Conservation (phyloP, 2,888 invertebrate species). For the Epinotia brunnichana region DNA sequence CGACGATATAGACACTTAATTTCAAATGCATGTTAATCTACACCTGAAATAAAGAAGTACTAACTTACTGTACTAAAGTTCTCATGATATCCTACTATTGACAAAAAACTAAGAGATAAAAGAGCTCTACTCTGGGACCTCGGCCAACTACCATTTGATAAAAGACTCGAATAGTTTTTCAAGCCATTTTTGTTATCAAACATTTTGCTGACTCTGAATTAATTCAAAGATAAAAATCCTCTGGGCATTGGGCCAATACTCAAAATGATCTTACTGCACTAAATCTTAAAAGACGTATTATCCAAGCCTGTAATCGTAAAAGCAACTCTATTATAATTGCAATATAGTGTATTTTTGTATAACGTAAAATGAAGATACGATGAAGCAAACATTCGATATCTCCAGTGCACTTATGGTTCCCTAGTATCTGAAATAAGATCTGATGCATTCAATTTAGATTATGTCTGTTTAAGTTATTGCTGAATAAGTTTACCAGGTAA, state of each 20-base stretch:
- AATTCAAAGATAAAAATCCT: constrained; percentile 31
- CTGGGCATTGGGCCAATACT: constrained; percentile 32
- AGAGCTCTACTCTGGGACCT: constrained; percentile 2
- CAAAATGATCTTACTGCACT: constrained; percentile 17
- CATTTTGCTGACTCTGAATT: constrained; percentile 29
- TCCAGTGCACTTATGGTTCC: constrained; percentile 22
- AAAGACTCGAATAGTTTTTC: constrained; percentile 20
- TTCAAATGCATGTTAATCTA: too few relatives aligned
- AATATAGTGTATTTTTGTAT: not conserved
- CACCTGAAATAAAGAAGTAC: too few relatives aligned
- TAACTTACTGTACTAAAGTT: not conserved
- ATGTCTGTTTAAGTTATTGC: constrained; percentile 3
- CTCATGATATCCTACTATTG: not conserved
- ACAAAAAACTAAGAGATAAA: not conserved
- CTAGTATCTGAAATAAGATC: constrained; percentile 27
- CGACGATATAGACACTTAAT: too few relatives aligned
- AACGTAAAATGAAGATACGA: not conserved
- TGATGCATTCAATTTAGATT: constrained; percentile 24
- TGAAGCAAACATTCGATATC: constrained; percentile 16
- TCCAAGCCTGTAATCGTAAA: not conserved
- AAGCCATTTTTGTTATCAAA: constrained; percentile 27
- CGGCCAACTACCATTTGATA: constrained; percentile 20
- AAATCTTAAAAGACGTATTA: not conserved
- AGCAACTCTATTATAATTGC: not conserved
- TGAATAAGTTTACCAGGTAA: constrained; percentile 1